Evolutionary conservation across 2,888 invertebrate species (phyloP).

Genomic region (Sacculina carcini): DNA sequence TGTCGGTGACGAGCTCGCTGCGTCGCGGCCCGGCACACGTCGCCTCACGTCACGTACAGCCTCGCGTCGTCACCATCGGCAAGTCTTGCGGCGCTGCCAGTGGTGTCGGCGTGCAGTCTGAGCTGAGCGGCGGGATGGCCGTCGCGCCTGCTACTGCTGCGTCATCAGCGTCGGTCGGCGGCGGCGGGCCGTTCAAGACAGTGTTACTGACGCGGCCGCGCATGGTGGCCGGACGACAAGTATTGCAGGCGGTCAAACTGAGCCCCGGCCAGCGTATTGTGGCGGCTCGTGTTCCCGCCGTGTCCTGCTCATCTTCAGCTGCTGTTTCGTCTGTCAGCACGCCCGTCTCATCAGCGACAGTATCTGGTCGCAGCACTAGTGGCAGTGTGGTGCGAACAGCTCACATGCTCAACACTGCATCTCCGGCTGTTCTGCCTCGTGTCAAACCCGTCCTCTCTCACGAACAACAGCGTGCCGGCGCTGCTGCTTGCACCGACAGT

Average conservation of each 20-base stretch:
- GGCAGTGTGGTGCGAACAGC: not conserved
- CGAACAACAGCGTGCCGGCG: not conserved
- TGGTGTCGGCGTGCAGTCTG: too few relatives aligned
- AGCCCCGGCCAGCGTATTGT: not conserved
- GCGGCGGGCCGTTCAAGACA: not conserved
- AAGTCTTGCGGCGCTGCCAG: not conserved
- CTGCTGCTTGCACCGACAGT: not conserved
- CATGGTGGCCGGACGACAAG: not conserved
- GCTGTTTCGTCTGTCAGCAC: not conserved
- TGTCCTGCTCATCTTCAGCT: too few relatives aligned
- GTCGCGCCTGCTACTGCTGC: too few relatives aligned
- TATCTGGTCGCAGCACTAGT: not conserved
- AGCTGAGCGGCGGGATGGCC: too few relatives aligned
- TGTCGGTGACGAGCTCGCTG: not conserved
- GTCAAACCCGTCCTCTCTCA: too few relatives aligned
- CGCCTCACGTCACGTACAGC: not conserved
- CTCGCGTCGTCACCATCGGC: conserved; percentile 3
- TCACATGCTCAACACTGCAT: too few relatives aligned
- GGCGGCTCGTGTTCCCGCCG: not conserved
- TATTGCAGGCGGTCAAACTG: not conserved
- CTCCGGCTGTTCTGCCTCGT: not conserved
- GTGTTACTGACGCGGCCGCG: conserved; percentile 1
- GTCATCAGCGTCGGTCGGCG: too few relatives aligned
- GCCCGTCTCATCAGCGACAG: not conserved
- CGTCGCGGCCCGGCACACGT: not conserved